phyloP scores from a whole-genome alignment of 2,113 vertebrate genomes.

The Ifrita kowaldi region DNA sequence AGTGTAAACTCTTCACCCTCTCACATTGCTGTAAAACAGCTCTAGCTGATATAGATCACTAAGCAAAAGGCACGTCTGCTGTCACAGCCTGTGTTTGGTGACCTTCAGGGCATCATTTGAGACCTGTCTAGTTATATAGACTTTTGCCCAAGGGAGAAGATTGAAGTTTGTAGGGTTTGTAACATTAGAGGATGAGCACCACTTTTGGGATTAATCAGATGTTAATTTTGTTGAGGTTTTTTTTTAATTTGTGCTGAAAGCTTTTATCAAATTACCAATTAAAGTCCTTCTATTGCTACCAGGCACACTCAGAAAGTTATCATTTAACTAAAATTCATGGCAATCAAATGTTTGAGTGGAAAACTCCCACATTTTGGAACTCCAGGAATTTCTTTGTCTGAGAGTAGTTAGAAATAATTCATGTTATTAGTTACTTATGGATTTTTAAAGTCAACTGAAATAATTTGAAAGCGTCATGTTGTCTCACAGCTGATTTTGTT shows the following conservation, averaged over 20 bases:
- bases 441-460: background rate
- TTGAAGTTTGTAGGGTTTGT: background rate
- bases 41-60: background rate
- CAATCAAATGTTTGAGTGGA: background rate
- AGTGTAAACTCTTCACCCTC: constrained; percentile 24
- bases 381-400: background rate
- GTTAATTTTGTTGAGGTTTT: background rate
- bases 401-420: background rate
- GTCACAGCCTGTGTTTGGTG: background rate
- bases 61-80: background rate
- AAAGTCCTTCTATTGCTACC: background rate
- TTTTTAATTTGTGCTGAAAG: background rate
- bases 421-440: background rate
- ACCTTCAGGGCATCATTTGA: background rate
- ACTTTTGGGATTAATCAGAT: background rate
- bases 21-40: background rate
- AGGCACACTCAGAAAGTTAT: background rate
- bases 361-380: background rate
- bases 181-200: background rate
- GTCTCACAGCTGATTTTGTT: background rate
- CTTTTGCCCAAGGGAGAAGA: background rate
- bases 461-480: background rate
- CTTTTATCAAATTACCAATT: background rate
- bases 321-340: background rate
- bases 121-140: background rate